Evolutionary conservation across 2,797 vertebrate genomes (phyloP), one percentile per base, ranked within the genome.

Genomic region (Manis javanica): DNA sequence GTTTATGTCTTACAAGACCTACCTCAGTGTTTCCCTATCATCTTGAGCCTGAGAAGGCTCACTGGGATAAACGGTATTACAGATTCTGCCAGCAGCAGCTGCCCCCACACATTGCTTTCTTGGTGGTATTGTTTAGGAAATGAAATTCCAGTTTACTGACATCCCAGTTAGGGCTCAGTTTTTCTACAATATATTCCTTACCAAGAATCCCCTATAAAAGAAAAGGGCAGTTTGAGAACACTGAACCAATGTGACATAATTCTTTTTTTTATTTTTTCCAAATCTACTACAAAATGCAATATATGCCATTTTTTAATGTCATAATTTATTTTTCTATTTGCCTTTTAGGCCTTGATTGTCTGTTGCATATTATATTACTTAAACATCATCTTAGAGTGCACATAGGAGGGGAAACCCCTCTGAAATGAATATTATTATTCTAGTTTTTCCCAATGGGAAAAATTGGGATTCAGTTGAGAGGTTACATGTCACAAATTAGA

Each of bases 121-220:
- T 5, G 34, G 12, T 49, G 53, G 39, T 14, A 23, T 72, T 75
- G 16, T 89, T 66, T 78, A 95, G 83, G 15, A 74, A 77, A 71
- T 83, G 24, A 95, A 91, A 93, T 91, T 63, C 31, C 72, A 87
- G 5, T 64, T 85, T 37, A 31, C 31, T 95, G 46, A 87, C 82
- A 57, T 53, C 29, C 3, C 37, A 39, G 2, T 75, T 55, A 87
- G 11, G 91, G 26, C 13, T 74, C 90, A 90, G 1, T 34, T 34
- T 72, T 95, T 90, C 31, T 83, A 57, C 34, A 84, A 68, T 21
- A 46, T 64, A 37, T 68, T 88, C 19, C 77, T 66, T 42, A 64
- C n/a, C 51, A 83, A 92, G 57, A 78, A 87, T 94, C 91, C 95
- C 49, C 63, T 83, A 37, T 72, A 15, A 92, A 78, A 92, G 23